These are phyloP conservation scores for Hiodon tergisus DNA, from an alignment of 2,113 vertebrate species.

Conservation along the genomic window DNA sequence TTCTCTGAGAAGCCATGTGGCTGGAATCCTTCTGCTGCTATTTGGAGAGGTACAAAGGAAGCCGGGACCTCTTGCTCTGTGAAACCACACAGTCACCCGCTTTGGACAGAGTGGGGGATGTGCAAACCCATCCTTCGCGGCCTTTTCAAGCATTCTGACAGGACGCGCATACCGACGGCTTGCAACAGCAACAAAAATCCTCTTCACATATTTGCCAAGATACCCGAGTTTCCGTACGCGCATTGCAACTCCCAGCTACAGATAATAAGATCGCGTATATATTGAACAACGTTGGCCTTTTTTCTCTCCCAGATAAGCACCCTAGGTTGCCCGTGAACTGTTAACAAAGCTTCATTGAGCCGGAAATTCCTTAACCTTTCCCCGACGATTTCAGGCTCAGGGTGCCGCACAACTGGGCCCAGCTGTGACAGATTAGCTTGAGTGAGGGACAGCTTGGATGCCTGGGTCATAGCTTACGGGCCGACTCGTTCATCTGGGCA, in stretches of 20 bases:
- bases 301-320: too few relatives aligned
- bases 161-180: constrained; percentile 11
- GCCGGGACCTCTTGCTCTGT: neutral
- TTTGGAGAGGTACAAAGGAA: constrained; percentile 6
- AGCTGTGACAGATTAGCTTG: constrained; percentile 11
- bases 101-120: constrained; percentile 4
- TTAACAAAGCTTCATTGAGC: neutral
- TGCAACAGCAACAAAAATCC: neutral
- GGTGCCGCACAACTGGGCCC: neutral
- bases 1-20: neutral
- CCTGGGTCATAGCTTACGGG: neutral
- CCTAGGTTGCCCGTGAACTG: too few relatives aligned
- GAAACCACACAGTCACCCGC: neutral
- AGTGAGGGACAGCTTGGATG: neutral
- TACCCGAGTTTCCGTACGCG: too few relatives aligned
- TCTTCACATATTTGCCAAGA: neutral
- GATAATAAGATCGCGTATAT: too few relatives aligned
- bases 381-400: neutral
- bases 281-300: too few relatives aligned
- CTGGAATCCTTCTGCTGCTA: neutral
- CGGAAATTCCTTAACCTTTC: neutral
- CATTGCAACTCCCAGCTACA: too few relatives aligned
- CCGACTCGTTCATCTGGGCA: neutral
- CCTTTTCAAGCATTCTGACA: constrained; percentile 14
- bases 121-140: constrained; percentile 14